Evolutionary conservation across 2,113 vertebrate genomes (phyloP), one percentile per base, ranked within the genome.

Genomic region (Sus scrofa): DNA sequence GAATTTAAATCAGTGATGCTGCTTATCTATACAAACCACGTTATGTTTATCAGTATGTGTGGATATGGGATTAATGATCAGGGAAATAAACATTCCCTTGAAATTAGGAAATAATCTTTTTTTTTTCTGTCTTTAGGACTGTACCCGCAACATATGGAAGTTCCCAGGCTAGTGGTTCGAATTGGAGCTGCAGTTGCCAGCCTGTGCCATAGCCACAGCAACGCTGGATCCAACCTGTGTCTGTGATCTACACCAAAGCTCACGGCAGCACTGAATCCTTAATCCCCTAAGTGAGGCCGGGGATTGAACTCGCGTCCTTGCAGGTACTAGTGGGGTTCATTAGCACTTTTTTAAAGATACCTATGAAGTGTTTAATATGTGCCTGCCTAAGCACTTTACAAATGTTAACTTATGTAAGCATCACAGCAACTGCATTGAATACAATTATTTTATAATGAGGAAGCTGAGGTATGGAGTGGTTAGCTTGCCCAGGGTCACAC

Each of bases 1-100:
- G 34, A 95, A 84, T 75, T 77, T 87, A 82, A 85, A 68, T 67
- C 50, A 90, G 7, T 91, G 22, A 74, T 79, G 11, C 67, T 79
- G 37, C 22, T 71, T n/a, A 50, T 63, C 26, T 84, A 0, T 77
- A 30, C 82, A 54, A 88, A 50, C 3, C 74, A 68, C n/a, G 12
- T 90, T 90, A 9, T 73, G 34, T 90, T 58, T 50, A 58, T 58
- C 7, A 56, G 11, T 74, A 15, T 78, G 8, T 62, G 5, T 54
- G 7, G 52, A n/a, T 24, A 19, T 52, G 32, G 83, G 26, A 39
- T 83, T 91, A 85, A 52, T 74, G 30, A 81, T 87, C 93, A 87
- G 16, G 74, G 32, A 74, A 95, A 68, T 9, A 68, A 70, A 71
- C 5, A 65, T 93, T 96, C 37, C 37, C 1, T 30, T 62, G 70